These are phyloP conservation scores for Salvelinus sp. DNA, from an alignment of 2,113 vertebrate genomes.

Conservation along the genomic window DNA sequence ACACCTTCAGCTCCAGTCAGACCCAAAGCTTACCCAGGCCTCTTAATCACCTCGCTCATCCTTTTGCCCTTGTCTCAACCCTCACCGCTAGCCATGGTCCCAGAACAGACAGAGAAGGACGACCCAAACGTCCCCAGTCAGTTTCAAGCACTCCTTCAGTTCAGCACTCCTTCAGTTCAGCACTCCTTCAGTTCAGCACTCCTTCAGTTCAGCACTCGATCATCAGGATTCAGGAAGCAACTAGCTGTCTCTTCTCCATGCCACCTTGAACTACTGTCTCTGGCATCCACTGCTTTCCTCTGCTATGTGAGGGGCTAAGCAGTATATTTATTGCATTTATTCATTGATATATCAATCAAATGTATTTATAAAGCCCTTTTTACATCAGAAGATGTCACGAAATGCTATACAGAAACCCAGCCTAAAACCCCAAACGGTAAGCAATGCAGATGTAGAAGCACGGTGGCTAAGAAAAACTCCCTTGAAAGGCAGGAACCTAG, in stretches of 20 bases:
- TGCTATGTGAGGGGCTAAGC: no score
- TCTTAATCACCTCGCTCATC: conserved; percentile 1
- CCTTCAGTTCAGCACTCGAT: neutral
- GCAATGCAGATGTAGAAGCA: no score
- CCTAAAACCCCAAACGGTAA: no score
- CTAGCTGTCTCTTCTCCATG: no score
- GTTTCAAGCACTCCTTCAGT: neutral
- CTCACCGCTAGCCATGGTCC: neutral
- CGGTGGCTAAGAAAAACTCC: no score
- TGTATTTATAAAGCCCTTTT: no score
- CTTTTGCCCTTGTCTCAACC: neutral
- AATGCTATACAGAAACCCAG: no score
- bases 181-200: neutral
- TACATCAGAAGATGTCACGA: no score
- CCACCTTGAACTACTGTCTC: neutral
- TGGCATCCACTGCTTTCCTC: neutral
- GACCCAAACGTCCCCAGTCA: neutral
- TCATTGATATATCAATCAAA: neutral
- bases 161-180: neutral
- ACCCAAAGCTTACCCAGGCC: neutral
- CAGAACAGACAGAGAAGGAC: neutral
- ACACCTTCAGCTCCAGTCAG: neutral
- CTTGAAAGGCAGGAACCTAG: no score
- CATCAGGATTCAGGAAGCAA: no score
- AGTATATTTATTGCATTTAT: neutral